Evolutionary conservation across 2,113 vertebrate species (phyloP).

Genomic region (Ageneiosus marmoratus): DNA sequence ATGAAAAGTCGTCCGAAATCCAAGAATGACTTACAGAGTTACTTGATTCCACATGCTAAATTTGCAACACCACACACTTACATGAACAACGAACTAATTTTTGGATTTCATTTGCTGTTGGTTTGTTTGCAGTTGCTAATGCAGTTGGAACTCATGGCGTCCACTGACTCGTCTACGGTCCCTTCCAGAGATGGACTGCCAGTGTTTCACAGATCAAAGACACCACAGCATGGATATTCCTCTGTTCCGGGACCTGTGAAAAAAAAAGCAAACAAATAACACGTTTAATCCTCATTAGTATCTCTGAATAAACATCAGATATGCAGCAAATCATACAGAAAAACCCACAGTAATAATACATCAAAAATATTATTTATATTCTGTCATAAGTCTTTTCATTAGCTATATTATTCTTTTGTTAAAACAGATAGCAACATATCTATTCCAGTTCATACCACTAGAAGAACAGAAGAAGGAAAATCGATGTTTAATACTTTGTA

Average conservation of each 20-base stretch:
- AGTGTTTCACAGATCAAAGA: conserved; percentile 62
- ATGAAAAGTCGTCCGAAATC: conserved; percentile 40
- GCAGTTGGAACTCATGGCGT: conserved; percentile 60
- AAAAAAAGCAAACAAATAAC: conserved; percentile 53
- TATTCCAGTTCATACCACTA: too few species aligned
- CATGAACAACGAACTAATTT: conserved; percentile 27
- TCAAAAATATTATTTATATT: conserved; percentile 18
- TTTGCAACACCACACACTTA: conserved; percentile 13
- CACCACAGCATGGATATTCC: conserved; percentile 53
- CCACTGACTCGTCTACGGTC: conserved; percentile 62
- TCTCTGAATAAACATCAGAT: neutral
- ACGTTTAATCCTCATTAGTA: conserved; percentile 36
- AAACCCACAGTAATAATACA: neutral
- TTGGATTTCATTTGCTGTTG: conserved; percentile 29
- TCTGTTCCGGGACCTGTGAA: conserved; percentile 67
- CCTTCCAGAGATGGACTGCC: conserved; percentile 62
- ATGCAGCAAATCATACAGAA: neutral
- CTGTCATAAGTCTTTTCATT: neutral
- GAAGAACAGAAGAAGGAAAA: conserved; percentile 2
- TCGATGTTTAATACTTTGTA: conserved; percentile 30
- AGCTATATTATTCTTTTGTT: neutral
- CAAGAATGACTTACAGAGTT: conserved; percentile 38
- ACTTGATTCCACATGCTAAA: conserved; percentile 42
- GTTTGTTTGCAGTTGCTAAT: conserved; percentile 47
- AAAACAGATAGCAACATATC: neutral